Percentiles rank a stretch among this genome's conserved stretches.
Evolutionary conservation across 2,113 vertebrate species (phyloP).

Genomic region (Odontophorus gujanensis): DNA sequence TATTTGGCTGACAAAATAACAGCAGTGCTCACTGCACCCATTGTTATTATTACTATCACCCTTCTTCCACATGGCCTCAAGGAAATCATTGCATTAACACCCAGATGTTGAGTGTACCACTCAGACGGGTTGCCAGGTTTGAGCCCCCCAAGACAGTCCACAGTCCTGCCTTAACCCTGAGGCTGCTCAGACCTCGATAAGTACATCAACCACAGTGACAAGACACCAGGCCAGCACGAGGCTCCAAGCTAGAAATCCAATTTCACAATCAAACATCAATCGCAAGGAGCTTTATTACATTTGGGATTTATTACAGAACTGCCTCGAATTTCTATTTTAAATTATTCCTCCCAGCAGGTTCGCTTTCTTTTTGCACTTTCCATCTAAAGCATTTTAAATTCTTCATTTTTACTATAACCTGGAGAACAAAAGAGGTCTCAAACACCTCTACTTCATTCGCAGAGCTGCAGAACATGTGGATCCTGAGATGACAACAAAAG

Average conservation of each 20-base stretch:
- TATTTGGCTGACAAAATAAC: slow-evolving; percentile 17
- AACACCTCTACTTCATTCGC: not conserved
- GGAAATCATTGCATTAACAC: fast-evolving
- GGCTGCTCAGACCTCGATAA: not conserved
- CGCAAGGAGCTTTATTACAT: not conserved
- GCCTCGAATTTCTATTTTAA: slow-evolving; percentile 2
- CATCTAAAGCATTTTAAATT: not conserved
- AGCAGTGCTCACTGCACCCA: not conserved
- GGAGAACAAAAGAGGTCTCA: not conserved
- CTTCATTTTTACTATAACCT: not conserved
- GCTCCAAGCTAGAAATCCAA: not conserved
- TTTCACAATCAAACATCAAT: not conserved
- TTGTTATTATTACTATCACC: not conserved
- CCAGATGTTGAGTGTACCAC: fast-evolving
- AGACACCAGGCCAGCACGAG: not conserved
- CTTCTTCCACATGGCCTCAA: not conserved
- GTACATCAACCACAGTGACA: fast-evolving
- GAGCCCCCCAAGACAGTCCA: not conserved
- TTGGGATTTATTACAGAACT: not conserved
- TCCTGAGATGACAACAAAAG: not conserved
- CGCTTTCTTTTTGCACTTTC: not conserved
- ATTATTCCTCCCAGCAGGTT: not conserved
- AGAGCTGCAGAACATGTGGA: not conserved
- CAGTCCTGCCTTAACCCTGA: not conserved
- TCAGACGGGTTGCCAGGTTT: fast-evolving